Conservation (phyloP, 92 coral and sea anemone species). For the Galaxea fascicularis region DNA sequence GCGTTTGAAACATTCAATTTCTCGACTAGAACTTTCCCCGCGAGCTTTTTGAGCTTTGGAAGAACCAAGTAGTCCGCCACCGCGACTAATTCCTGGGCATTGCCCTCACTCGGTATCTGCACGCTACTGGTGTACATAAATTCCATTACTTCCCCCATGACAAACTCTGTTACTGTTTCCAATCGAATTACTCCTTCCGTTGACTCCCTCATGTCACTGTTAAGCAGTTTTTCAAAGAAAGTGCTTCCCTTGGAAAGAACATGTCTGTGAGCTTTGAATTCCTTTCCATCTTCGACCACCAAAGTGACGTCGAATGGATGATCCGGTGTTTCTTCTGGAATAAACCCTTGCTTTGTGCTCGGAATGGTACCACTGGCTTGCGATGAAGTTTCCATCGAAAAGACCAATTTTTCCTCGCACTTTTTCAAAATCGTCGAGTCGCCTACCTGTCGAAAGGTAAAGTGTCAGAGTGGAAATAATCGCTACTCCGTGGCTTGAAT, state of each 20-base stretch:
- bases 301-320: constrained; percentile 19
- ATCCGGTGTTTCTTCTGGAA: constrained; percentile 12
- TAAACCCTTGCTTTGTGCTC: neutral
- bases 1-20: neutral
- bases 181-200: constrained; percentile 11
- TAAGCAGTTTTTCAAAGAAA: constrained; percentile 16
- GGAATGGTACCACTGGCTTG: neutral
- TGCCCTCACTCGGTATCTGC: neutral
- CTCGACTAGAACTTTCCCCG: neutral
- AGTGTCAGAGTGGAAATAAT: too few relatives aligned
- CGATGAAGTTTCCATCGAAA: constrained; percentile 5
- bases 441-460: neutral
- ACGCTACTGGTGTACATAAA: constrained; percentile 11
- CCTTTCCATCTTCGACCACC: neutral
- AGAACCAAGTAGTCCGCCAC: constrained; percentile 12
- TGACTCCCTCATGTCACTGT: constrained; percentile 9
- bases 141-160: neutral
- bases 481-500: too few relatives aligned
- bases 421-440: too few relatives aligned
- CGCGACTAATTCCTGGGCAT: neutral
- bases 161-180: neutral
- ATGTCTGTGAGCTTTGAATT: constrained; percentile 2
- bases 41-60: neutral
- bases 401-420: neutral
- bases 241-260: constrained; percentile 19